Base-by-base conservation (phyloP, 1,140 invertebrate species). In the Pinna nobilis region DNA sequence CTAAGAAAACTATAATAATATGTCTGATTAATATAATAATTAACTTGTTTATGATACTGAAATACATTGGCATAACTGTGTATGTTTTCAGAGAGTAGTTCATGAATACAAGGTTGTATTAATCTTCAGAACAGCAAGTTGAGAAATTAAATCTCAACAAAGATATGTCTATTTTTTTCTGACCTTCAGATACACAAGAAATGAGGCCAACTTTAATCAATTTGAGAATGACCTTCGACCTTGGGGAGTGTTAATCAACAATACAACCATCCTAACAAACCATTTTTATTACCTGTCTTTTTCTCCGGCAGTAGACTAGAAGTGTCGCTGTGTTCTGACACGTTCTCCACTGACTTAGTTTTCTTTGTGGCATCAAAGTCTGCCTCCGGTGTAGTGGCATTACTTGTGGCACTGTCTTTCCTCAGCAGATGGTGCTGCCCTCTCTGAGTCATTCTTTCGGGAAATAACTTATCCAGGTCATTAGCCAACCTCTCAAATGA, bases 381-480 rank as follows among this genome's bases (percentile, higher is more conserved):
- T 7, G 85, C 80, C 50, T 85, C 85, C 0, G 83, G 81, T 0
- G 79, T 82, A 3, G 77, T 80, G 47, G 61, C 77, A 47, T 20
- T 47, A 72, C 76, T 72, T 18, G 66, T 33, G 35, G 51, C 13
- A 23, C 70, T 72, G 11, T n/a, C 61, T 47, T 82, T 72, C 9
- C 79, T 66, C n/a, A 80, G 39, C 6, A 79, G 79, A 71, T 82
- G 81, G 67, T 79, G 79, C 61, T 84, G 84, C 28, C 85, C 85
- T 33, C 79, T 65, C 55, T 83, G 81, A 1, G 82, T 71, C 70
- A 87, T 75, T 23, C 87, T 79, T 68, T 88, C 87, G 0, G 87
- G 87, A 63, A 88, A 88, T 61, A 88, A 71, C 63, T 84, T 88
- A 75, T 88, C 87, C 41, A 88, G 70, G 72, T 88, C 87, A 53